Percentiles rank a stretch among this genome's conserved stretches.
phyloP scores from a whole-genome alignment of 92 coral and sea anemone species.

The Phenganax stokvisi region DNA sequence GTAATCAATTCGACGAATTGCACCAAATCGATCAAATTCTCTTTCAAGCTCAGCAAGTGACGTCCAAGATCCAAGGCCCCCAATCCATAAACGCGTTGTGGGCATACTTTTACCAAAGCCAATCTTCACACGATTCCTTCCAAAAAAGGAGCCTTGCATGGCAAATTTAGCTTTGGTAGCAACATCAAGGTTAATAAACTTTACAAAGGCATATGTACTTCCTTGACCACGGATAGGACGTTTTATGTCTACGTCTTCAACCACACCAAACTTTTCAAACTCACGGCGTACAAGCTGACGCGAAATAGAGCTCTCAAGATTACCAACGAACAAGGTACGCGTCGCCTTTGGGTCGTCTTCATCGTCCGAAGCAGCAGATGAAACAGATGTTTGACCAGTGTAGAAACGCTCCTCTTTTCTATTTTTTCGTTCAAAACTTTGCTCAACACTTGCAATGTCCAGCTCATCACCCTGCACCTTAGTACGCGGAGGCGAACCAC shows the following conservation, averaged over 20 bases:
- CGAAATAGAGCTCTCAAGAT: conserved; percentile 92
- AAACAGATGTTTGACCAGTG: conserved; percentile 50
- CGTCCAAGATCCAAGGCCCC: conserved; percentile 98
- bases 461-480: conserved; percentile 66
- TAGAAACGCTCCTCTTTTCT: conserved; percentile 53
- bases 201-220: conserved; percentile 97
- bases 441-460: conserved; percentile 72
- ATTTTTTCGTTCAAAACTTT: conserved; percentile 56
- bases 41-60: conserved; percentile 88
- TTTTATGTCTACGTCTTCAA: conserved; percentile 96
- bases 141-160: conserved; percentile 93
- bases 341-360: conserved; percentile 99
- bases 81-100: conserved; percentile 98
- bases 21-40: conserved; percentile 98
- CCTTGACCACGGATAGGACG: conserved; percentile 99
- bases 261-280: conserved; percentile 94
- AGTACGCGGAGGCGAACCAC: conserved; percentile 69
- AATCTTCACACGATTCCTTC: conserved; percentile 94
- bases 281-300: conserved; percentile 90
- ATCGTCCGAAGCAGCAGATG: conserved; percentile 57
- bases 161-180: conserved; percentile 89
- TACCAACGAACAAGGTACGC: conserved; percentile 93
- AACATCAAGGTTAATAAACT: conserved; percentile 98
- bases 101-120: conserved; percentile 99
- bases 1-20: conserved; percentile 95